A percentile compares a stretch with the other conserved stretches of the same genome.
These are phyloP conservation scores for Oophaga sylvatica DNA, from an alignment of 2,797 vertebrate genomes.

Conservation along the genomic window DNA sequence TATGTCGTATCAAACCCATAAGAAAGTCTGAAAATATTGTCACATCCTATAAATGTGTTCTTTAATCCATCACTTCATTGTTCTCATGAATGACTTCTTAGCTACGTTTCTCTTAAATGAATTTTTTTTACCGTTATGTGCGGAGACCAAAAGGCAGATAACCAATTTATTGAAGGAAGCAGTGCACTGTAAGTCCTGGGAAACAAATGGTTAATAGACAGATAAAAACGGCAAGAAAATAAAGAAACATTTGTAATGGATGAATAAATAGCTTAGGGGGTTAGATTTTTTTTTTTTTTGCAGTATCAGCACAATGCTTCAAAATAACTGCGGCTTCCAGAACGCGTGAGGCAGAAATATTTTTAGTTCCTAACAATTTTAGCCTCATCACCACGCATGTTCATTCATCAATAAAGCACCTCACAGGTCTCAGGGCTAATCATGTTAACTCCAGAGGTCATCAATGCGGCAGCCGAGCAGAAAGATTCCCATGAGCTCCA, in stretches of 20 bases:
- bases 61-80: constrained; percentile 54
- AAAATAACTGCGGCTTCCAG: constrained; percentile 44
- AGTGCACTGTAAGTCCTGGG: not conserved
- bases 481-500: constrained; percentile 17
- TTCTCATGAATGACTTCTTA: constrained; percentile 34
- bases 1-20: constrained; percentile 55
- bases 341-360: constrained; percentile 49
- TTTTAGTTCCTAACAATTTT: constrained; percentile 51
- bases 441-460: constrained; percentile 24
- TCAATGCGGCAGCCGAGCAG: constrained; percentile 20
- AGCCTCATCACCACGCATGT: constrained; percentile 3
- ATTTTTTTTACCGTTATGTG: constrained; percentile 10
- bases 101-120: constrained; percentile 16
- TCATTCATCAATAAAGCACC: constrained; percentile 52
- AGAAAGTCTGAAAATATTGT: constrained; percentile 56
- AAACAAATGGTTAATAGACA: constrained; percentile 43
- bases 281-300: constrained; percentile 54
- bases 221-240: constrained; percentile 9
- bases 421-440: constrained; percentile 30
- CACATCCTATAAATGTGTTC: constrained; percentile 49
- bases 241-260: constrained; percentile 51
- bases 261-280: constrained; percentile 52
- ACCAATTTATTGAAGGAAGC: not conserved
- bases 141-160: not conserved
- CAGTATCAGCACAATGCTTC: constrained; percentile 46